These are phyloP conservation scores for Anthopleura xanthogrammica DNA, from an alignment of 92 coral and sea anemone genomes.

Conservation along the genomic window DNA sequence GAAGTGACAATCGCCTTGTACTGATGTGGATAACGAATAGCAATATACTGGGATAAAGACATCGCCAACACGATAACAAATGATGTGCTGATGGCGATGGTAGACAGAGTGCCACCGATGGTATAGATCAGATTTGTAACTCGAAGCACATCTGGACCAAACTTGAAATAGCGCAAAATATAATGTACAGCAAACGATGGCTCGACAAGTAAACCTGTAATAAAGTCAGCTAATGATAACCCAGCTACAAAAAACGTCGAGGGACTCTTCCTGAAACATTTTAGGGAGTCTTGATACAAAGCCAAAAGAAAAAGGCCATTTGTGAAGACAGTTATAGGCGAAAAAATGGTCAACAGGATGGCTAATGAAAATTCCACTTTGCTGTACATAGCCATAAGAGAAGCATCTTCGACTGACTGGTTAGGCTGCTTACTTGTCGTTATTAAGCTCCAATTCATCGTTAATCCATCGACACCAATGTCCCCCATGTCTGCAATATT, in stretches of 20 bases:
- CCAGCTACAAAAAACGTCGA: constrained; percentile 66
- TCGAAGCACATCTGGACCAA: constrained; percentile 9
- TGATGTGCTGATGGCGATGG: constrained; percentile 67
- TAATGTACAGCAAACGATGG: constrained; percentile 62
- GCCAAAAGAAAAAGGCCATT: constrained; percentile 60
- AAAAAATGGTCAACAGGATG: constrained; percentile 37
- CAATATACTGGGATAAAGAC: constrained; percentile 68
- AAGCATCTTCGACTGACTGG: not conserved
- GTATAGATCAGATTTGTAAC: constrained; percentile 33
- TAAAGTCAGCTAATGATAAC: constrained; percentile 66
- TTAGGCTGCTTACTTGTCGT: not conserved
- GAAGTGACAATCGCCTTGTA: constrained; percentile 56
- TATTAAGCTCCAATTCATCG: not conserved
- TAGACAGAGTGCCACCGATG: constrained; percentile 56
- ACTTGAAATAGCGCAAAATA: constrained; percentile 21
- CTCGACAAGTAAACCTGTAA: constrained; percentile 72
- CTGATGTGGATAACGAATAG: constrained; percentile 58
- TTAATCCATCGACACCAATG: not conserved
- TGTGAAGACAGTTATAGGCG: constrained; percentile 71
- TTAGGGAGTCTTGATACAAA: constrained; percentile 65
- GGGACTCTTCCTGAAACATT: constrained; percentile 66
- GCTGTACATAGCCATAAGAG: constrained; percentile 37
- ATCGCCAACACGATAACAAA: constrained; percentile 65
- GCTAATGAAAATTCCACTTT: constrained; percentile 53
- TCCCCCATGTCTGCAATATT: too few relatives aligned